Conservation (phyloP, 2,888 invertebrate genomes). For the Coremacera marginata region DNA sequence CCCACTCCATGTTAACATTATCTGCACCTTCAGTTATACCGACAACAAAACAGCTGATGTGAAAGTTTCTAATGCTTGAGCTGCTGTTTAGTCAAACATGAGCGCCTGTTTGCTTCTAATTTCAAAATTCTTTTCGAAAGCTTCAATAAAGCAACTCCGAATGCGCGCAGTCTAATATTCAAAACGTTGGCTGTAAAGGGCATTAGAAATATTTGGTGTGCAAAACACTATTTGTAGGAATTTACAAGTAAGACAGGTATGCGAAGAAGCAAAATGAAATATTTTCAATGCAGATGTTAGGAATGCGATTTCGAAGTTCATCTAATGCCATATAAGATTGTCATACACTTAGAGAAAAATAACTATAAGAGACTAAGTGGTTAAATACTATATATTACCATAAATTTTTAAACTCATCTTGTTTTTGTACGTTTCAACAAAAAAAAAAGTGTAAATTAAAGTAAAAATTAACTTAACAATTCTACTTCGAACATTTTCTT, state of each 20-base stretch:
- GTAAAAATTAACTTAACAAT: too few species aligned
- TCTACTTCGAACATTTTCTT: too few species aligned
- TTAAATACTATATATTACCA: too few species aligned
- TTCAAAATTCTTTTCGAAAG: slow-evolving; percentile 66
- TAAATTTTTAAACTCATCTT: too few species aligned
- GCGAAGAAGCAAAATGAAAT: neutral
- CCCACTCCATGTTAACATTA: too few species aligned
- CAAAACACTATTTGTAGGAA: neutral
- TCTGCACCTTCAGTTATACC: neutral
- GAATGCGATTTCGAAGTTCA: neutral
- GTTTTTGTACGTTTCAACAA: too few species aligned
- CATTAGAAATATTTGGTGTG: slow-evolving; percentile 25
- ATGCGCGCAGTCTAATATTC: slow-evolving; percentile 43
- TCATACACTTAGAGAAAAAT: too few species aligned
- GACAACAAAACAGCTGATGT: slow-evolving; percentile 9
- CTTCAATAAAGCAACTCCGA: slow-evolving; percentile 63
- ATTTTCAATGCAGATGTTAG: neutral
- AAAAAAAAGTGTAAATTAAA: too few species aligned
- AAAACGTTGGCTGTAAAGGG: neutral
- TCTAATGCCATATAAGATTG: too few species aligned
- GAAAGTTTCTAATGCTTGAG: slow-evolving; percentile 60
- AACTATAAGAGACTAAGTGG: too few species aligned
- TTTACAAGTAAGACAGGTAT: neutral
- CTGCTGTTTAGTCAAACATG: slow-evolving; percentile 47
- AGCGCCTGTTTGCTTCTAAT: slow-evolving; percentile 65